Evolutionary conservation across 2,797 vertebrate genomes (phyloP), one percentile per base, ranked within the genome.

Genomic region (Bryconaethiops microstoma): DNA sequence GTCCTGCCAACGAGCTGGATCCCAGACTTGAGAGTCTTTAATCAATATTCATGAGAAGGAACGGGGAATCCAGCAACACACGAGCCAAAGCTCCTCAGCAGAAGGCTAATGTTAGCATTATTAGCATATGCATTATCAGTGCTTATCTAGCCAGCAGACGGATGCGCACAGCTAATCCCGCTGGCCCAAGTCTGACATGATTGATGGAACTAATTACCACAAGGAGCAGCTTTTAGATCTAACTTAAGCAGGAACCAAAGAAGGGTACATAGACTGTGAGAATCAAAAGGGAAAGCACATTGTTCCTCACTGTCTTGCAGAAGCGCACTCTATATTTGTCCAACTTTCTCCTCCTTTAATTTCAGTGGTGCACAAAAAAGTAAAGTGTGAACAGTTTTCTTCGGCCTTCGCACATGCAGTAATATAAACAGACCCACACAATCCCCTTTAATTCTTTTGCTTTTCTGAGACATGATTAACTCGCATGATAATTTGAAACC

Each of bases 161-260:
- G 72, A 74, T 70, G 77, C 74, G 54, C 71, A 13, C 25, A n/a
- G 45, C 82, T 60, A 84, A 82, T 82, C 82, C 82, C 65, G 9
- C 74, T 21, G 69, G 77, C 75, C 72, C 67, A 21, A 78, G 57
- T 52, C 42, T 64, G 77, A 82, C 57, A 63, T 85, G 87, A 89
- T 84, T 89, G 88, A 89, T 89, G 85, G 69, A 85, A 87, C 82
- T 85, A 88, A 88, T 87, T 86, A 87, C 80, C 79, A 70, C 69
- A 80, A 78, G 67, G 71, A 71, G 80, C 82, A 79, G 76, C 78
- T 83, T 87, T 86, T 85, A 82, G 75, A 81, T 82, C 48, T 42
- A 68, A 76, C 77, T 69, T 71, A 67, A 60, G 55, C 65, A 81
- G 81, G 74, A 77, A 83, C 77, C 52, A 62, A 25, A 40, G 55